These are phyloP conservation scores for Drosophila pseudotalamancana DNA, from an alignment of 2,888 invertebrate species.

Conservation along the genomic window DNA sequence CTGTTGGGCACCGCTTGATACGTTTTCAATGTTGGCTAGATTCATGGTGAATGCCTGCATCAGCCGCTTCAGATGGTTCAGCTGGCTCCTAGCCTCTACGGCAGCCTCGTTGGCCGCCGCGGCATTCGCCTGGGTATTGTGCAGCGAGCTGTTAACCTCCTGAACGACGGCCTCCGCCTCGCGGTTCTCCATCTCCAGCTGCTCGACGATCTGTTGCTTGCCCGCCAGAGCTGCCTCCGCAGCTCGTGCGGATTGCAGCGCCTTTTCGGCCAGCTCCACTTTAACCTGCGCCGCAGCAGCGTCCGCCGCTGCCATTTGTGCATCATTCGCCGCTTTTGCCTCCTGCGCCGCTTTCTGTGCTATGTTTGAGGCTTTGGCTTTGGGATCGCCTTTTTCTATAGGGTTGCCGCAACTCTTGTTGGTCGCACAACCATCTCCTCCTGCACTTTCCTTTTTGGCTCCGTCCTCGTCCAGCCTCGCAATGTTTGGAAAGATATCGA, in stretches of 20 bases:
- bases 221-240: conserved; percentile 89
- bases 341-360: conserved; percentile 91
- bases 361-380: conserved; percentile 87
- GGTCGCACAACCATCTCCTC: neutral
- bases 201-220: conserved; percentile 89
- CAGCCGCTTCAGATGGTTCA: conserved; percentile 84
- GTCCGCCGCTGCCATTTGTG: conserved; percentile 90
- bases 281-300: conserved; percentile 90
- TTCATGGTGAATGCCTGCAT: conserved; percentile 85
- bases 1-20: conserved; percentile 86
- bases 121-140: conserved; percentile 87
- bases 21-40: conserved; percentile 87
- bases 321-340: conserved; percentile 89
- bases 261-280: conserved; percentile 89
- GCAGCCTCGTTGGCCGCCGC: conserved; percentile 87
- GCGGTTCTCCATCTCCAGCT: conserved; percentile 88
- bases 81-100: conserved; percentile 86
- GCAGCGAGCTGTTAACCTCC: conserved; percentile 87
- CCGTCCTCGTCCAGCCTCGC: conserved; percentile 18
- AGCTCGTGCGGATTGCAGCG: conserved; percentile 89
- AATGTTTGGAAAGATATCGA: conserved; percentile 19
- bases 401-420: neutral
- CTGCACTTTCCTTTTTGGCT: neutral
- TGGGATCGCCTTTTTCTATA: conserved; percentile 46
- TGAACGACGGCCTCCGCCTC: conserved; percentile 88